Evolutionary conservation across 37 sponge, comb jelly and placozoan species (phyloP), one percentile per base, ranked within the genome.

Genomic region (Lycopodina hypogea): DNA sequence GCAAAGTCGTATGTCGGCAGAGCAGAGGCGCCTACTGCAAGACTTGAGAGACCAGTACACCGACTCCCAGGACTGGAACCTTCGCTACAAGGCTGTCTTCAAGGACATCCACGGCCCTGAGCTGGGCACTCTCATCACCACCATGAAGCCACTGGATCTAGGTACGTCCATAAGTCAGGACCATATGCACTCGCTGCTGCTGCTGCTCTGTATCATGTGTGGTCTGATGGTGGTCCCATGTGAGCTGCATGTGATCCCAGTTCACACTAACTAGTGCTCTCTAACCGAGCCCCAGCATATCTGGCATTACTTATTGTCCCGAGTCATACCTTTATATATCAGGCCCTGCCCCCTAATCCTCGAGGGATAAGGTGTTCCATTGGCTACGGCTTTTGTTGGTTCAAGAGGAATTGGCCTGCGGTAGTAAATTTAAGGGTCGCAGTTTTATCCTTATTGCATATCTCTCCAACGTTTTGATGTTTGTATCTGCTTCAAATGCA

Each of bases 21-120:
- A 89, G 36, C 89, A 81, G 30, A 88, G 80, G 69, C 68, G 75
- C 22, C 77, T 86, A 28, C 0, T 82, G 51, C 56, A 32, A 22
- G 80, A 77, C n/a, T 1, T 93, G 41, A 68, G 39, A 29, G 81
- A 78, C 21, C 73, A 80, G 29, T 84, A 77, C 28, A 28, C 58
- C 2, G 82, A 84, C 19, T 42, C 51, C 23, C 58, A 72, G 0
- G 79, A 88, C 4, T 88, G 93, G 89, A 86, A 92, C 73, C 48
- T 45, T 35, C 82, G 77, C 17, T 82, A 90, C 71, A 81, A 87
- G 83, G 70, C 45, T 28, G 82, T 63, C 29, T 87, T 81, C 52
- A 37, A 22, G 38, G 72, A 60, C 28, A 76, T 87, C 60, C 88
- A 87, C n/a, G 78, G 71, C 3, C 1, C 78, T 2, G 84, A 59